Percentiles rank a stretch among this genome's conserved stretches.
These are phyloP conservation scores for Oconnorella tubifera DNA, from an alignment of 2,888 invertebrate species.

Conservation along the genomic window DNA sequence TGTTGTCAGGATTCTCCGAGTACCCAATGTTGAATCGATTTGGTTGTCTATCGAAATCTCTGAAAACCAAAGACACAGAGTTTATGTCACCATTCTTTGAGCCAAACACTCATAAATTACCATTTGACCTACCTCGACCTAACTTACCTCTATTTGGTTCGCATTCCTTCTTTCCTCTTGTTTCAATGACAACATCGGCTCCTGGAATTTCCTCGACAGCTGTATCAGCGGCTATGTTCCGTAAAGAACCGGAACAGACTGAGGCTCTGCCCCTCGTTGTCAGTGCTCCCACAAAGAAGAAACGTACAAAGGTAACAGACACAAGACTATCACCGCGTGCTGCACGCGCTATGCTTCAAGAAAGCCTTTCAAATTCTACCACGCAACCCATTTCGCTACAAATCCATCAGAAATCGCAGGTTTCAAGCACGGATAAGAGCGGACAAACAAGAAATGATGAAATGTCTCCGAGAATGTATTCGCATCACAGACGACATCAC, in stretches of 20 bases:
- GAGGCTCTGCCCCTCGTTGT: conserved; percentile 92
- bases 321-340: conserved; percentile 53
- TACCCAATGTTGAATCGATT: conserved; percentile 5
- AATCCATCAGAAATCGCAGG: background rate
- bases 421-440: too few relatives aligned
- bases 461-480: background rate
- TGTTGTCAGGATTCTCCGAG: conserved; percentile 10
- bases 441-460: background rate
- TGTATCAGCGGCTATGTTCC: conserved; percentile 11
- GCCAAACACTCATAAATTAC: background rate
- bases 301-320: conserved; percentile 86
- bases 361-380: conserved; percentile 53
- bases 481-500: conserved; percentile 48
- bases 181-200: background rate
- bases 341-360: conserved; percentile 48
- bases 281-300: conserved; percentile 74
- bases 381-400: background rate
- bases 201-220: conserved; percentile 7
- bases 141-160: conserved; percentile 1
- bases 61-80: background rate
- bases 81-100: conserved; percentile 1
- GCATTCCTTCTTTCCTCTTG: conserved; percentile 11
- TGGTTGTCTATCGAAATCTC: conserved; percentile 1
- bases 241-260: conserved; percentile 51
- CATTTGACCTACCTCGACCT: conserved; percentile 3